Base-by-base conservation (phyloP, 2,888 invertebrate species). In the Cancer borealis region DNA sequence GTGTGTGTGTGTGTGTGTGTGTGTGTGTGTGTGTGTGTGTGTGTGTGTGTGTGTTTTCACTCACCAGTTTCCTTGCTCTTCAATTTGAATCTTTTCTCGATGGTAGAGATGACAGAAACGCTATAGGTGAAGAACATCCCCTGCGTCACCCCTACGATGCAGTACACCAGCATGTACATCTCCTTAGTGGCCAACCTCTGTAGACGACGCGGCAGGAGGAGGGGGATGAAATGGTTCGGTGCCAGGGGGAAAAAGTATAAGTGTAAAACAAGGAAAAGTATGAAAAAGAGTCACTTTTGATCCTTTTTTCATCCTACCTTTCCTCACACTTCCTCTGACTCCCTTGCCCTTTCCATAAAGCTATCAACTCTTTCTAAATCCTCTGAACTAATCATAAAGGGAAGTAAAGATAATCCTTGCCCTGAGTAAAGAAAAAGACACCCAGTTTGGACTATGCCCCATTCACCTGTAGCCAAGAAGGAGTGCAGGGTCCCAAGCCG, bases 121-220 rank as follows among this genome's bases (percentile, higher is more conserved):
- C 99, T 98, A 97, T 99, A 99, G 73, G 99, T 99, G 97, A 98
- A 98, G 97, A 98, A 99, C 98, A 99, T 98, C 95, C 99, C 99
- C 92, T 94, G 94, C 2, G 92, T 92, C 30, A 95, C 26, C 4
- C 95, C 94, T 49, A 94, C 95, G 60, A 95, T 47, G 88, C 95
- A 92, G 92, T 95, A 94, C 90, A 95, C 94, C 73, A 94, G 17
- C 39, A 94, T 73, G 88, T 94, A 94, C 39, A 93, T 10, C 88
- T 94, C 94, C 87, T 92, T 94, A 12, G 87, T 92, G 10, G 94
- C 94, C 6, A 93, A 49, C 30, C n/a, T 17, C 94, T 94, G 94
- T 30, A 39, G 84, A 5, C 14, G 39, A 30, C 39, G 26, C 10
- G 39, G 84, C 79, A 39, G 39, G 30, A 30, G 14, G 26, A 2